Conservation (phyloP, 2,113 vertebrate genomes). For the Bufo gargarizans region DNA sequence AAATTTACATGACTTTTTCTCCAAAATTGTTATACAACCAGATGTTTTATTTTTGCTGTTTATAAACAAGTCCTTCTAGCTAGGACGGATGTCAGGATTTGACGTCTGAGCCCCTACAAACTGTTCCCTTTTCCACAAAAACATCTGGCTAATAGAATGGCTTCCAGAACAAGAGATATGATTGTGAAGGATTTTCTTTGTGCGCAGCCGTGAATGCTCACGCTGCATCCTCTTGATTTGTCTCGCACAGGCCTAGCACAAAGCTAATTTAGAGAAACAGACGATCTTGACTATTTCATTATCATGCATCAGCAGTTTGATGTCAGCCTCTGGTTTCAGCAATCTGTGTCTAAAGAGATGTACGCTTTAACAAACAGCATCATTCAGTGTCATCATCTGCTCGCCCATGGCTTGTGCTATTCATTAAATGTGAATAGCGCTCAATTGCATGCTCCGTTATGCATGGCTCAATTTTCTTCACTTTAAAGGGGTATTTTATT, state of each 20-base stretch:
- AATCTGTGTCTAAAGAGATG: slow-evolving; percentile 56
- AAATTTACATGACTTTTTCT: background rate
- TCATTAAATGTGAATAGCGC: slow-evolving; percentile 33
- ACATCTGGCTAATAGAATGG: slow-evolving; percentile 40
- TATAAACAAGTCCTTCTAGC: background rate
- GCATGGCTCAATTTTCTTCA: background rate
- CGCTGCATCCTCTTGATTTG: slow-evolving; percentile 3
- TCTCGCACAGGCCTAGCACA: background rate
- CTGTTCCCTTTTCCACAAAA: background rate
- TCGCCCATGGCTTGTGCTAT: slow-evolving; percentile 30
- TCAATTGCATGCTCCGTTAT: background rate
- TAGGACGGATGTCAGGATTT: slow-evolving; percentile 7
- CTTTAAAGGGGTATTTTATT: too few species aligned
- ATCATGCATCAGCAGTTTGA: slow-evolving; percentile 52
- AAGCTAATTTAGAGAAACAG: slow-evolving; percentile 48
- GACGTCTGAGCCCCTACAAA: background rate
- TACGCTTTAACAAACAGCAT: slow-evolving; percentile 32
- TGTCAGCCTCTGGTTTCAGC: slow-evolving; percentile 52
- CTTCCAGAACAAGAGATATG: background rate
- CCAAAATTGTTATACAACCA: background rate
- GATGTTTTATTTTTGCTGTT: background rate
- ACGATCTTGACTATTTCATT: slow-evolving; percentile 51
- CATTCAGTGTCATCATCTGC: slow-evolving; percentile 48
- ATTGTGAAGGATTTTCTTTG: slow-evolving; percentile 16
- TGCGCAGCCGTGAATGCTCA: slow-evolving; percentile 20